Evolutionary conservation across 2,888 invertebrate genomes (phyloP), one percentile per base, ranked within the genome.

Genomic region (Malthinus flaveolus): DNA sequence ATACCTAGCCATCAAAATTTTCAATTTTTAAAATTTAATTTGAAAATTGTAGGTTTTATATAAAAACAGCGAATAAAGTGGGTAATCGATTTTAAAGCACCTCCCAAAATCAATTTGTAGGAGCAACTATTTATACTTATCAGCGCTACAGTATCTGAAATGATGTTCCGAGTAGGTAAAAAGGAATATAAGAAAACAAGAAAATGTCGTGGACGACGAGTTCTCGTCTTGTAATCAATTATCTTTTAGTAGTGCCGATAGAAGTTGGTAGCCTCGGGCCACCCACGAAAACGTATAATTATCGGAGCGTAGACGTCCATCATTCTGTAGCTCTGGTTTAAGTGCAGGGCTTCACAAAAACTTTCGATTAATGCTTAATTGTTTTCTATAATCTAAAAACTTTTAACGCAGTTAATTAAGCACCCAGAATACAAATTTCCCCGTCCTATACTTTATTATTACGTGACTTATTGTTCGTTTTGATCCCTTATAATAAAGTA

Each of bases 261-360:
- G 57, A 57, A 56, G 58, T 55, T 56, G 55, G 51, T 56, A 59
- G 51, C 56, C 59, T 56, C 52, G 45, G 67, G 63, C 68, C 69
- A 69, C 68, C 69, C 69, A 69, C 67, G 64, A 65, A 23, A 64
- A 65, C 65, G 59, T 68, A 65, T 69, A 68, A 69, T 69, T 69
- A 69, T 67, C 61, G 50, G 61, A 65, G 59, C 57, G 63, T 42
- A n/a, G 39, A 13, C 54, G 61, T 58, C 56, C 53, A 39, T 54
- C 34, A 60, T 37, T 56, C 45, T 52, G 53, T 60, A 39, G 53
- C 56, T 60, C 56, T 59, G 55, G 55, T 59, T 59, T 56, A 34
- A 36, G 45, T 32, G 36, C 56, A 60, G 35, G 37, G 39, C 36
- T 37, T 33, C 36, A 15, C 32, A 42, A 56, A 60, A 55, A 56